Base-by-base conservation (phyloP, 2,888 invertebrate genomes). In the Leptarthrus brevirostris region DNA sequence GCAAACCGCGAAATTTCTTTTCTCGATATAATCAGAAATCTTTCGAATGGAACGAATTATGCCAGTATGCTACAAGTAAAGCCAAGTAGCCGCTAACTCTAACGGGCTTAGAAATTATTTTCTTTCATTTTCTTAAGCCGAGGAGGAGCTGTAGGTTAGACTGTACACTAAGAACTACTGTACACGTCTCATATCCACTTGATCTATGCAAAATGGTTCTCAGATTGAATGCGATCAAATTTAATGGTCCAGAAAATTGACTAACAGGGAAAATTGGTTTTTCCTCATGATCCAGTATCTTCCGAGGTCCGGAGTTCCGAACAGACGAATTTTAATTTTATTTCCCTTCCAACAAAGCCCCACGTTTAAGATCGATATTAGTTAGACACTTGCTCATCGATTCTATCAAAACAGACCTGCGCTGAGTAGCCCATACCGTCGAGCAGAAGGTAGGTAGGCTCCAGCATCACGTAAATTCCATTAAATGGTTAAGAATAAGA, bases 401-500 rank as follows among this genome's bases (percentile, higher is more conserved):
- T 52, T 30, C 69, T 26, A 69, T 52, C 69, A 52, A 52, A 49
- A 30, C 34, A 30, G 52, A 52, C 20, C 69, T 22, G 18, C 16
- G 30, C 49, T 18, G 52, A n/a, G 52, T 52, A 30, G 52, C 69
- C n/a, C 52, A 30, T 52, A 44, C 52, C 52, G 26, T 16, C 12
- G 34, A 49, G 52, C 10, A 52, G 69, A 34, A 52, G 52, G 52
- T 20, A 69, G 69, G 52, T 49, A 69, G 52, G 52, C 52, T 52
- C 52, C 49, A 52, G 34, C 75, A 76, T 82, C 82, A 82, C 82
- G 82, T 81, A 81, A 79, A 77, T 78, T 79, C 81, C 81, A 82
- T 82, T 82, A 82, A 81, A 80, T 72, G 56, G 72, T 72, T 72
- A 61, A 72, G 49, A 72, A 72, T 61, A 61, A 72, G 72, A 61